Base-by-base conservation (phyloP, 2,113 vertebrate species). In the Nyctibius bracteatus region DNA sequence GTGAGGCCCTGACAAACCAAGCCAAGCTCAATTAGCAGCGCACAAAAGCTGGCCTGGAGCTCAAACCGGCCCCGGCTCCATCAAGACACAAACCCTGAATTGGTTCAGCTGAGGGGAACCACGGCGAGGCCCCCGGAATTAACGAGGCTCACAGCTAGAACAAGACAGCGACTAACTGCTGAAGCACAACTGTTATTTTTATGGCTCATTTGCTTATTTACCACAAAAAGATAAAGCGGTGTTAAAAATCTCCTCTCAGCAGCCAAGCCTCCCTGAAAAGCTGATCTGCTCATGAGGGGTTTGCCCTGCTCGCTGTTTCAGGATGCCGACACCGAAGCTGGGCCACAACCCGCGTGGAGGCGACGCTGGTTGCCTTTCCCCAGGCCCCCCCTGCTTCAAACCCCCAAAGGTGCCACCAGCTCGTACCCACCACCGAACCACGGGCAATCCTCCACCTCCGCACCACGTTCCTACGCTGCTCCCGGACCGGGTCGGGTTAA, bases 401-500 rank as follows among this genome's bases (percentile, higher is more conserved):
- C 17, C 14, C 72, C 20, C 18, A 17, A 24, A 47, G 6, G 1
- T 2, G 9, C 39, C 35, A 21, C 1, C 31, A 28, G 41, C 58
- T 30, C 12, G 0, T 22, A 6, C 10, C 44, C 66, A 4, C 14
- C 14, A 1, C 44, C 25, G 9, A 12, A 27, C 1, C 46, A 19
- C 39, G 20, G 18, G 11, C 43, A 5, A 17, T 4, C 14, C 66
- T 6, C 57, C 49, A 3, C 6, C 77, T 11, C 43, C 54, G 24
- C 22, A 5, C 39, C 59, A 1, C 6, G 0, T 9, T 21, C 54
- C 75, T 0, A 10, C 2, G 7, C 82, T 4, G 20, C 14, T 18
- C 33, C 61, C 1, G 0, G 1, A 12, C 33, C 4, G 0, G 14
- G 23, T 59, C 4, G 0, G 14, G 23, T 59, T 24, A 35, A 30